These are phyloP conservation scores for Hormaphis cornu DNA, from an alignment of 1,140 invertebrate genomes.

Conservation along the genomic window DNA sequence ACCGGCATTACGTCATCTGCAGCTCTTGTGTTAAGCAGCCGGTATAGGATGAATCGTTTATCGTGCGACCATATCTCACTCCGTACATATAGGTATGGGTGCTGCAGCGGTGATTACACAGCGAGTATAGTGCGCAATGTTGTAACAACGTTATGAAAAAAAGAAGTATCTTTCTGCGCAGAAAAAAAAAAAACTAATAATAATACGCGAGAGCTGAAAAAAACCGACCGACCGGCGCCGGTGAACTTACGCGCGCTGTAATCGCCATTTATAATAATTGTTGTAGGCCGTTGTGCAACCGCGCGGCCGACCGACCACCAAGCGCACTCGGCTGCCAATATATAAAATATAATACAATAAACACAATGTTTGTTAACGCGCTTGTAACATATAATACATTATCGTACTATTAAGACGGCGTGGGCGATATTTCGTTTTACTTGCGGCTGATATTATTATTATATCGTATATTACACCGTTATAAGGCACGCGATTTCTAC, in stretches of 20 bases:
- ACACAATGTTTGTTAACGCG: not conserved
- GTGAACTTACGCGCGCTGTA: not conserved
- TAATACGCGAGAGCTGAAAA: no score
- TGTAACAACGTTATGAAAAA: no score
- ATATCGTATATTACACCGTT: no score
- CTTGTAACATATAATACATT: not conserved
- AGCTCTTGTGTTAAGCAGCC: not conserved
- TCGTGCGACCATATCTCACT: constrained; percentile 1
- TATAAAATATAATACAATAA: not conserved
- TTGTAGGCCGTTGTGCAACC: not conserved
- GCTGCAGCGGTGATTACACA: no score
- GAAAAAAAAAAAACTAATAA: no score
- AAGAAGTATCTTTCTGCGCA: no score
- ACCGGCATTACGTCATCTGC: not conserved
- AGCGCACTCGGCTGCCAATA: not conserved
- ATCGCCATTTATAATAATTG: not conserved
- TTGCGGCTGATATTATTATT: no score
- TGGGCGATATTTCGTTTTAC: constrained; percentile 18
- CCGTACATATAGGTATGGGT: not conserved
- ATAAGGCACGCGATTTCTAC: not conserved
- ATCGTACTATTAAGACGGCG: no score
- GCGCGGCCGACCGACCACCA: not conserved
- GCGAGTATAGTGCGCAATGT: no score
- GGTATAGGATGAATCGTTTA: constrained; percentile 14
- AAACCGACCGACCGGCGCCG: not conserved